A percentile compares a stretch with the other conserved stretches of the same genome.
These are phyloP conservation scores for Mesaphorura yosii DNA, from an alignment of 1,140 invertebrate species.

Conservation along the genomic window DNA sequence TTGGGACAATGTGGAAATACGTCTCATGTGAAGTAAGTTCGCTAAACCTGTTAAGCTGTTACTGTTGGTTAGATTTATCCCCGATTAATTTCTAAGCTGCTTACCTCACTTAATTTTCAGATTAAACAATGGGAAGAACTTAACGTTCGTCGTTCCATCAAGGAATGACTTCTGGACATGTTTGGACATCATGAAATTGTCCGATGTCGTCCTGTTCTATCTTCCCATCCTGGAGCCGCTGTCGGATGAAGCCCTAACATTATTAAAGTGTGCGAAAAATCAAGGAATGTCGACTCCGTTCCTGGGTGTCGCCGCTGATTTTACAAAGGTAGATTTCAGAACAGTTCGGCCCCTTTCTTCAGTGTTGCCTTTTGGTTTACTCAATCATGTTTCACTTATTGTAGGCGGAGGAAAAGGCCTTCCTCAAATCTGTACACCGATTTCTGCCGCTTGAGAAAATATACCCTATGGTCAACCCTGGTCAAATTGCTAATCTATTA, in stretches of 20 bases:
- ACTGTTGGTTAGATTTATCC: conserved; percentile 24
- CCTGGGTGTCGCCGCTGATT: conserved; percentile 18
- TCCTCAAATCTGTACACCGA: conserved; percentile 19
- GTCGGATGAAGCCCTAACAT: conserved; percentile 25
- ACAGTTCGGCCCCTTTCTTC: background rate
- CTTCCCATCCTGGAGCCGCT: conserved; percentile 39
- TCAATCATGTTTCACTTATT: background rate
- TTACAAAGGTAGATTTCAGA: conserved; percentile 17
- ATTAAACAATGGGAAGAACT: conserved; percentile 27
- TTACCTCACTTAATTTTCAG: conserved; percentile 44
- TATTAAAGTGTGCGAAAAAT: conserved; percentile 21
- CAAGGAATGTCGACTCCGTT: conserved; percentile 29
- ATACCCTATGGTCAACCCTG: conserved; percentile 19
- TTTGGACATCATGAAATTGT: conserved; percentile 72
- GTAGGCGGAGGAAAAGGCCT: conserved; percentile 25
- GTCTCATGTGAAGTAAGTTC: conserved; percentile 22
- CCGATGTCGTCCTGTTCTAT: conserved; percentile 66
- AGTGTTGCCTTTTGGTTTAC: background rate
- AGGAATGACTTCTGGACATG: conserved; percentile 56
- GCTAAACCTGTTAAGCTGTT: background rate
- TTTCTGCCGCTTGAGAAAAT: conserved; percentile 21
- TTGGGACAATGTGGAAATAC: conserved; percentile 11
- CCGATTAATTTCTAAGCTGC: no score
- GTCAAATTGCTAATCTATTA: conserved; percentile 23
- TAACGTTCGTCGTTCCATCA: conserved; percentile 61